Evolutionary conservation across 64 coral and sea anemone species (phyloP).

Genomic region (Montipora cactus): DNA sequence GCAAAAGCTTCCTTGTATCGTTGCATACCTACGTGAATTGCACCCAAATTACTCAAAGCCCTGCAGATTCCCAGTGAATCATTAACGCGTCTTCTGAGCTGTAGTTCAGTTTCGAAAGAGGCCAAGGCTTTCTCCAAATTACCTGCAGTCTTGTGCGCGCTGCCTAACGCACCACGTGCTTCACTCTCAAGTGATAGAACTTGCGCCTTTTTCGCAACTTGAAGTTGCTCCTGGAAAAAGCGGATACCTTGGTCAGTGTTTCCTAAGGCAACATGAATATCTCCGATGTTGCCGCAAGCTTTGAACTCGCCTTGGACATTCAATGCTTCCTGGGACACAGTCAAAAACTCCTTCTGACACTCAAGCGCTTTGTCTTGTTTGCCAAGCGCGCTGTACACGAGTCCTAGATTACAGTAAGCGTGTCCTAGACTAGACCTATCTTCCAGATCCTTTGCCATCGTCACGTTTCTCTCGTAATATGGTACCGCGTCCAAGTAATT

Average conservation of each 20-base stretch:
- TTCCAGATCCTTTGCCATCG: constrained; percentile 73
- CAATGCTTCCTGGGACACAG: constrained; percentile 76
- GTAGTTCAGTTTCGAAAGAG: constrained; percentile 72
- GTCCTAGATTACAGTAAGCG: constrained; percentile 89
- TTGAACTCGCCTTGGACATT: constrained; percentile 75
- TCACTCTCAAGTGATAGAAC: constrained; percentile 75
- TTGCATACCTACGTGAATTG: constrained; percentile 45
- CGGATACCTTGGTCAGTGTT: constrained; percentile 70
- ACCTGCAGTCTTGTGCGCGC: constrained; percentile 75
- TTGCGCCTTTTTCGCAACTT: constrained; percentile 72
- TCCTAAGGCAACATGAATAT: constrained; percentile 82
- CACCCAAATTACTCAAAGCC: constrained; percentile 79
- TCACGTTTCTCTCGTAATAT: constrained; percentile 93
- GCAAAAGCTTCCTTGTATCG: constrained; percentile 70
- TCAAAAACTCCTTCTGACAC: constrained; percentile 81
- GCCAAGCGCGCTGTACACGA: constrained; percentile 78
- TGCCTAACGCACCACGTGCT: constrained; percentile 78
- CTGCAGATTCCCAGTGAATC: constrained; percentile 72
- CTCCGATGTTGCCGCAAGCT: constrained; percentile 93
- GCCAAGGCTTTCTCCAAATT: constrained; percentile 75
- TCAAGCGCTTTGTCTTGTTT: constrained; percentile 83
- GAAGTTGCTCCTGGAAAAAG: constrained; percentile 88
- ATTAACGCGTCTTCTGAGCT: constrained; percentile 38
- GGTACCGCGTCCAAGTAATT: constrained; percentile 77
- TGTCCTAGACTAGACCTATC: constrained; percentile 85